Evolutionary conservation across 2,113 vertebrate genomes (phyloP).

Genomic region (Gymnocephalus cernua): DNA sequence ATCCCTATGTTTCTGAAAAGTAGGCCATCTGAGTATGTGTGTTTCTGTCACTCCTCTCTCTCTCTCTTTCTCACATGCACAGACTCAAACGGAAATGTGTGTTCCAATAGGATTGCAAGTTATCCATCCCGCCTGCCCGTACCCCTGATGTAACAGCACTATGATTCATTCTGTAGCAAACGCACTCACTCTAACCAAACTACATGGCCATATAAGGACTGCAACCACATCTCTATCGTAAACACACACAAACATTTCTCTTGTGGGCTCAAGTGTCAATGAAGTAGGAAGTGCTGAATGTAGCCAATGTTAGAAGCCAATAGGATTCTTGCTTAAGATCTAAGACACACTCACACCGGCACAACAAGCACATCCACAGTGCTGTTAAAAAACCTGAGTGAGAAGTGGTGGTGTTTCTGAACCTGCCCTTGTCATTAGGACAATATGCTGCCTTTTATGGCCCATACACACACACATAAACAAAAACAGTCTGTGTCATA

Average conservation of each 20-base stretch:
- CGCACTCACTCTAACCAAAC: conserved; percentile 70
- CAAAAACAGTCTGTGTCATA: conserved; percentile 38
- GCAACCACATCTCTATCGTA: conserved; percentile 50
- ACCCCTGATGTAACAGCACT: conserved; percentile 83
- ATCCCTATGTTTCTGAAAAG: conserved; percentile 73
- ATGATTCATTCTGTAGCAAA: conserved; percentile 82
- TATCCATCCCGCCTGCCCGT: conserved; percentile 72
- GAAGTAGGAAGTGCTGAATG: conserved; percentile 65
- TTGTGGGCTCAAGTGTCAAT: conserved; percentile 61
- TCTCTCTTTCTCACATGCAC: conserved; percentile 16
- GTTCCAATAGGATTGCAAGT: conserved; percentile 69
- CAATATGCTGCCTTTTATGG: conserved; percentile 25
- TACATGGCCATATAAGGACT: conserved; percentile 74
- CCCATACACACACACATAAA: conserved; percentile 14
- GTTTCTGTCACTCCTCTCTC: conserved; percentile 32
- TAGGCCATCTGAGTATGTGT: conserved; percentile 71
- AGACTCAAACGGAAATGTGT: conserved; percentile 67
- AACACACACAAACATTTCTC: conserved; percentile 67
- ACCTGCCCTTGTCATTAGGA: conserved; percentile 30
- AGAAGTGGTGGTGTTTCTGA: conserved; percentile 19
- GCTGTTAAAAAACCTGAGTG: neutral
- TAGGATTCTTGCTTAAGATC: conserved; percentile 23
- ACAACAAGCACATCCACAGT: conserved; percentile 12
- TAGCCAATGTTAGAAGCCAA: conserved; percentile 40
- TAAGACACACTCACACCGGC: conserved; percentile 6